Conservation (phyloP, 2,888 invertebrate species). For the Phymatocera aterrima region DNA sequence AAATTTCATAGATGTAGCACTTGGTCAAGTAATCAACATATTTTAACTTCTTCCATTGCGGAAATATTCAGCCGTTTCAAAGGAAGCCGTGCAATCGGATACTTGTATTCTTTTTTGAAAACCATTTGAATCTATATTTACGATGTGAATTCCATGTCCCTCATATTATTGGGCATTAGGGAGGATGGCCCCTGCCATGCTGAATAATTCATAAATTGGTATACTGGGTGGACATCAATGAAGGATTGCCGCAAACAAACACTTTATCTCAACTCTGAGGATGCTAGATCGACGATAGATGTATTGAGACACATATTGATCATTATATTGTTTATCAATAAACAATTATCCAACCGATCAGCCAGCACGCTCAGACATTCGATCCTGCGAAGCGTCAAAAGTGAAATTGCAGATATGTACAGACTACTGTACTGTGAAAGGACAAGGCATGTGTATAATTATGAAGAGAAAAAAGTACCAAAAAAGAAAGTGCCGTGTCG, state of each 20-base stretch:
- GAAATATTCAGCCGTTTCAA: neutral
- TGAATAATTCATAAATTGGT: too few species aligned
- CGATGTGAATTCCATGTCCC: neutral
- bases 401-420: conserved; percentile 3
- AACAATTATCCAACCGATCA: neutral
- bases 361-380: neutral
- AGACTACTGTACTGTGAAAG: neutral
- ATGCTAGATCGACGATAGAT: neutral
- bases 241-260: too few species aligned
- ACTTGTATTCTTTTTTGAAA: neutral
- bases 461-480: neutral
- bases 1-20: too few species aligned
- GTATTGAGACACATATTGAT: neutral
- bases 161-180: neutral
- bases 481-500: conserved; percentile 29
- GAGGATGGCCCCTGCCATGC: too few species aligned
- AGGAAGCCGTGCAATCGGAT: too few species aligned
- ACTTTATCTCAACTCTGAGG: too few species aligned
- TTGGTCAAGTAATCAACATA: neutral
- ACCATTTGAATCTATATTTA: neutral
- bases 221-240: neutral
- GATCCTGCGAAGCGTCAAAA: neutral
- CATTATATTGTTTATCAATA: neutral
- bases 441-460: conserved; percentile 4
- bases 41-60: neutral